These are phyloP conservation scores for Pristionchus japonicus DNA, from an alignment of 2,888 invertebrate species.

Conservation along the genomic window DNA sequence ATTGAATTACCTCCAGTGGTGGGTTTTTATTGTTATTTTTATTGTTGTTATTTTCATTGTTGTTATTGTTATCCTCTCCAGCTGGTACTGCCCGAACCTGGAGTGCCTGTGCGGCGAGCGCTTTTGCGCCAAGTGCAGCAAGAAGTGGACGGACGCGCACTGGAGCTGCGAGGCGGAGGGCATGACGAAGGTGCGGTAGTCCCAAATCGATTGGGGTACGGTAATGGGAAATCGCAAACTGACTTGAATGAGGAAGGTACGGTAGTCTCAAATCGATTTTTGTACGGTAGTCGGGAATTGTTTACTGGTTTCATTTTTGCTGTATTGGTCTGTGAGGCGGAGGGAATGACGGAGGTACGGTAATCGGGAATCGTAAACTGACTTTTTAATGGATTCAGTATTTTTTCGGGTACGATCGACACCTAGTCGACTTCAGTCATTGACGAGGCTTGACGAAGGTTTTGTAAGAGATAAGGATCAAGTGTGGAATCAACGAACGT, in stretches of 20 bases:
- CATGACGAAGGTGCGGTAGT: neutral
- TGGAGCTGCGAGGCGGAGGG: conserved; percentile 4
- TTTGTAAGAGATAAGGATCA: too few relatives aligned
- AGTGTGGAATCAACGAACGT: too few relatives aligned
- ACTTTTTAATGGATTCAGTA: neutral
- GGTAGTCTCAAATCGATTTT: neutral
- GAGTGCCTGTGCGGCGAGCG: neutral
- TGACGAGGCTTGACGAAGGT: too few relatives aligned
- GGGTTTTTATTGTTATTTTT: too few relatives aligned
- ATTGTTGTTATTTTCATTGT: too few relatives aligned
- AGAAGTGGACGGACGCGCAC: conserved; percentile 16
- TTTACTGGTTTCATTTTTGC: too few relatives aligned
- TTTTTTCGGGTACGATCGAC: neutral
- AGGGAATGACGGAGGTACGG: neutral
- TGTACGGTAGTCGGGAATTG: neutral
- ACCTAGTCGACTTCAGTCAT: neutral
- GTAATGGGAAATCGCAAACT: neutral
- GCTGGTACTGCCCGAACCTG: conserved; percentile 15
- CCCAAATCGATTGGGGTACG: neutral
- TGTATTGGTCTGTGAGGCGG: too few relatives aligned
- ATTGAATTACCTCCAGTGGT: too few relatives aligned
- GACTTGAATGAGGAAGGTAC: neutral
- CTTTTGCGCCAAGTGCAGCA: neutral
- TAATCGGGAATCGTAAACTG: neutral
- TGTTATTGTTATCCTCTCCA: too few relatives aligned